These are phyloP conservation scores for Neolamprologus variostigma DNA, from an alignment of 2,113 vertebrate species.

Conservation along the genomic window DNA sequence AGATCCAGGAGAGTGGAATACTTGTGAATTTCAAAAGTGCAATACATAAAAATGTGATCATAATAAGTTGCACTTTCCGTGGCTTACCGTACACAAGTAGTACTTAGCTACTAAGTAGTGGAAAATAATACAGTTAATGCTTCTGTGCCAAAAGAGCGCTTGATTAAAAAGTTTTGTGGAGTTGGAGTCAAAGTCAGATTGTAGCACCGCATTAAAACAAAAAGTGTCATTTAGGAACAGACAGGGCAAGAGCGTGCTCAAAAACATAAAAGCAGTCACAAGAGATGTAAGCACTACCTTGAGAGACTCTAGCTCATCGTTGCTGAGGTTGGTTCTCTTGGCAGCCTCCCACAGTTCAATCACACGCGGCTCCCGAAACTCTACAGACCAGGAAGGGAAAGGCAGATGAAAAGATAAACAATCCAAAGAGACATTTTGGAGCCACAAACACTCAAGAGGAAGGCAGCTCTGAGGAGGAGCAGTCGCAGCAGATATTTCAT, in stretches of 20 bases:
- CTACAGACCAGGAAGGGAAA: conserved; percentile 50
- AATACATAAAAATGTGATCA: background rate
- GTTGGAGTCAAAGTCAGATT: background rate
- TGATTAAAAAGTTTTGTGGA: background rate
- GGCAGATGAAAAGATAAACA: background rate
- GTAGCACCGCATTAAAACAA: background rate
- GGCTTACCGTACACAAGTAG: background rate
- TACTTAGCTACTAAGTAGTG: background rate
- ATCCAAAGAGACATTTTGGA: background rate
- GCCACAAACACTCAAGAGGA: background rate
- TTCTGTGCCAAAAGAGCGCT: background rate
- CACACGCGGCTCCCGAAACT: conserved; percentile 91
- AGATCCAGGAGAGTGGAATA: background rate
- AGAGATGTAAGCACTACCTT: conserved; percentile 69
- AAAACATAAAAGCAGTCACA: background rate
- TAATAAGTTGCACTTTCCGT: background rate
- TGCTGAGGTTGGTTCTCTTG: conserved; percentile 81
- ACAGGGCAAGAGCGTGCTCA: background rate
- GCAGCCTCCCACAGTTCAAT: conserved; percentile 95
- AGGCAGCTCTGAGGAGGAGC: background rate
- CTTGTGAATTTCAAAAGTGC: background rate
- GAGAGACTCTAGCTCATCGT: conserved; percentile 88
- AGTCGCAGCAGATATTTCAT: background rate
- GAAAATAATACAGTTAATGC: background rate
- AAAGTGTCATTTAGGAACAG: background rate